Percentiles rank a stretch among this genome's conserved stretches.
These are phyloP conservation scores for Thamnaconus septentrionalis DNA, from an alignment of 2,113 vertebrate genomes.

Conservation along the genomic window DNA sequence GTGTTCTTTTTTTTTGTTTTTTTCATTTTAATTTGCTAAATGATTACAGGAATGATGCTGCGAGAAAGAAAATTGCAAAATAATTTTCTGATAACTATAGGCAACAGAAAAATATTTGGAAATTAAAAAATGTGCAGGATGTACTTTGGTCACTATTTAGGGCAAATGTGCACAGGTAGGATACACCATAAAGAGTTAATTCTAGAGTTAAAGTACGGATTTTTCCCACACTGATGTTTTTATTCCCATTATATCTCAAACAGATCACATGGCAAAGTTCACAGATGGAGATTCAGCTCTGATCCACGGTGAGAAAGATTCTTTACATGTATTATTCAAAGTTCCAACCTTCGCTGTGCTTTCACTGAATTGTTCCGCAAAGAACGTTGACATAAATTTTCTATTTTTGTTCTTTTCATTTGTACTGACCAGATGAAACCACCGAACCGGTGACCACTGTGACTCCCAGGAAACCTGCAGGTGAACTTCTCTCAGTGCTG, in stretches of 20 bases:
- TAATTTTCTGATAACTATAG: no score
- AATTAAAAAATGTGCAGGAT: no score
- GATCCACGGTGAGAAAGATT: slow-evolving; percentile 32
- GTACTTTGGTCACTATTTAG: no score
- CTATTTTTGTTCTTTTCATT: neutral
- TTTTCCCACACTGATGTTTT: neutral
- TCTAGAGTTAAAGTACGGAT: neutral
- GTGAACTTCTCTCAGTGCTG: slow-evolving; percentile 47
- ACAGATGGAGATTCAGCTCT: slow-evolving; percentile 17
- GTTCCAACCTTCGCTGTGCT: neutral
- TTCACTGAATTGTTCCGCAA: neutral
- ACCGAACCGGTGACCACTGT: slow-evolving; percentile 4
- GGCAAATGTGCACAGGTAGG: no score
- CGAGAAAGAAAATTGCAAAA: no score
- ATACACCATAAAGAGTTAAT: neutral
- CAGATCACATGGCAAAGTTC: slow-evolving; percentile 38
- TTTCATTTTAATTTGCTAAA: no score
- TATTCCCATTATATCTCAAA: neutral
- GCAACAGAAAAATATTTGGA: no score
- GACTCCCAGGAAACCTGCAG: slow-evolving; percentile 35
- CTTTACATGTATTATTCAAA: neutral
- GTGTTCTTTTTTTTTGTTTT: no score
- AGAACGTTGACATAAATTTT: neutral
- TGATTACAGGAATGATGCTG: no score
- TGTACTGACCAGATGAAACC: slow-evolving; percentile 10